phyloP scores from a whole-genome alignment of 1,140 invertebrate species.

The Diorhabda elongata region DNA sequence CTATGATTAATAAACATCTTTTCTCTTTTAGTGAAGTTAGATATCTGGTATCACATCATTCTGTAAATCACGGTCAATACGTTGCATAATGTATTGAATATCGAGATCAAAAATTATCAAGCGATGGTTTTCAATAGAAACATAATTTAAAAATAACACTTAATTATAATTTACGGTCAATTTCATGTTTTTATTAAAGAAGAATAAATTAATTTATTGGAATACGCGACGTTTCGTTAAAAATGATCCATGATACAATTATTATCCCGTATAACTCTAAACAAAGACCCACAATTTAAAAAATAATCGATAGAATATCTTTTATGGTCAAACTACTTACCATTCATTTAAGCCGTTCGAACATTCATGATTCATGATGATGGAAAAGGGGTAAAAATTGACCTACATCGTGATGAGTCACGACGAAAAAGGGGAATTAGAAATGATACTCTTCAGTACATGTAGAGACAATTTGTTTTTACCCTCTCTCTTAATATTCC shows the following conservation, averaged over 20 bases:
- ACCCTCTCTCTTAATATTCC: not conserved
- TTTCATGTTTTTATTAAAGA: too few relatives aligned
- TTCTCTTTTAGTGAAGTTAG: too few relatives aligned
- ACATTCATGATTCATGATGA: conserved; percentile 14
- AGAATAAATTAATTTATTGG: too few relatives aligned
- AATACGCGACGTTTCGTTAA: too few relatives aligned
- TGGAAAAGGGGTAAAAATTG: conserved; percentile 15
- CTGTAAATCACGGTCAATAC: too few relatives aligned
- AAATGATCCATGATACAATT: not conserved
- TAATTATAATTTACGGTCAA: too few relatives aligned
- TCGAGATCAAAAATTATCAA: too few relatives aligned
- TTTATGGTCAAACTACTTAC: conserved; percentile 4
- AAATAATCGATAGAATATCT: conserved; percentile 10
- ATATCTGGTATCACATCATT: too few relatives aligned
- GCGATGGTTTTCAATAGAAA: too few relatives aligned
- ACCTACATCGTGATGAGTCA: conserved; percentile 16
- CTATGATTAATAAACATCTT: too few relatives aligned
- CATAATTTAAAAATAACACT: too few relatives aligned
- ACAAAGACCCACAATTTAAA: conserved; percentile 4
- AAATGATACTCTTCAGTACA: conserved; percentile 5
- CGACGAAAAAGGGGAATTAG: conserved; percentile 6
- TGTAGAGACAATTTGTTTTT: not conserved
- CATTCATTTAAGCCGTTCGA: conserved; percentile 3
- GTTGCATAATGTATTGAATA: too few relatives aligned
- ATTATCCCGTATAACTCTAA: not conserved